phyloP scores from a whole-genome alignment of 2,797 vertebrate species.

The Myotis myotis region DNA sequence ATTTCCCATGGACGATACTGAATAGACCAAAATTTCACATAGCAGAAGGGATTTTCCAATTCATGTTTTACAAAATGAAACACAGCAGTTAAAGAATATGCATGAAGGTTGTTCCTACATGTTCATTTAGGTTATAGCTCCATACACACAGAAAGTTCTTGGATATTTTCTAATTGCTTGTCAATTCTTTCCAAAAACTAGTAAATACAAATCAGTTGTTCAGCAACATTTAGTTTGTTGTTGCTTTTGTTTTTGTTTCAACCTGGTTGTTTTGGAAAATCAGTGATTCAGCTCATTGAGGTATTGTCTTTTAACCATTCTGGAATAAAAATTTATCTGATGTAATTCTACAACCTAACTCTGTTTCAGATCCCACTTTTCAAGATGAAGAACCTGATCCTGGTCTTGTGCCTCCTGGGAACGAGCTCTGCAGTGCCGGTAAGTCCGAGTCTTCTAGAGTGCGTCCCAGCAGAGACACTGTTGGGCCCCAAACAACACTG shows the following conservation, averaged over 20 bases:
- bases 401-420: conserved; percentile 68
- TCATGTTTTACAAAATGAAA: background rate
- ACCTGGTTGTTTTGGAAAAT: background rate
- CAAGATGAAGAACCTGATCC: conserved; percentile 69
- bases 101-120: background rate
- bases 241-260: background rate
- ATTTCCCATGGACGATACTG: background rate
- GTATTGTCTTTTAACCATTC: conserved; percentile 26
- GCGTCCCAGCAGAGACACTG: background rate
- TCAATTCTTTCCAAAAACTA: background rate
- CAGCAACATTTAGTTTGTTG: background rate
- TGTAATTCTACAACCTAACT: conserved; percentile 44
- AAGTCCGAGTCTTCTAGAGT: conserved; percentile 32
- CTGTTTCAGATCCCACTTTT: conserved; percentile 66
- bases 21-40: background rate
- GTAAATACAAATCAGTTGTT: background rate
- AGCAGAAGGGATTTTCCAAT: background rate
- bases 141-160: background rate
- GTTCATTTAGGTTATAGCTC: background rate
- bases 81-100: background rate
- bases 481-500: background rate
- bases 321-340: conserved; percentile 45
- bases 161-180: background rate
- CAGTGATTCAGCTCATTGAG: background rate
- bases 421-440: conserved; percentile 71